Evolutionary conservation across 2,888 invertebrate species (phyloP).

Genomic region (Pristionchus exspectatus): DNA sequence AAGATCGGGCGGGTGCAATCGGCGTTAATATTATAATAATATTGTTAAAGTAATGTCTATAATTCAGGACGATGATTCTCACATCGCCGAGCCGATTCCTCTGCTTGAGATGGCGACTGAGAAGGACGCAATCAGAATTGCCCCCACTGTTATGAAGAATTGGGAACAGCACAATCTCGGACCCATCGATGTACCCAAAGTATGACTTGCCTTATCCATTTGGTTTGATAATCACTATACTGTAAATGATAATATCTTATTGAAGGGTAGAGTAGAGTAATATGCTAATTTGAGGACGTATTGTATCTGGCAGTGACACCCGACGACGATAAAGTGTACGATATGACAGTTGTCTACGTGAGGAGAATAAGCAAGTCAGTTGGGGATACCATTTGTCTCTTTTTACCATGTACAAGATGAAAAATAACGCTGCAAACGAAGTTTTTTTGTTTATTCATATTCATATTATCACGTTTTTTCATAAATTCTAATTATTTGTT

Average conservation of each 20-base stretch:
- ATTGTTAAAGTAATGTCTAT: not conserved
- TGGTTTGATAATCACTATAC: too few relatives aligned
- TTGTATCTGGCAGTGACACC: constrained; percentile 95
- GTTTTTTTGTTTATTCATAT: not conserved
- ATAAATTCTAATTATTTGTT: not conserved
- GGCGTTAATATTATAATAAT: not conserved
- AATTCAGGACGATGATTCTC: constrained; percentile 51
- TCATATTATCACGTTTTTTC: not conserved
- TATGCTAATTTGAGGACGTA: constrained; percentile 85
- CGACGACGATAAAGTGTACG: constrained; percentile 89
- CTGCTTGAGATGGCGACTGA: constrained; percentile 44
- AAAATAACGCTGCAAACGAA: not conserved
- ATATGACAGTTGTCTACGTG: constrained; percentile 83
- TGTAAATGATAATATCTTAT: not conserved
- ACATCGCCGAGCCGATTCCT: constrained; percentile 47
- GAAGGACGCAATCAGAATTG: constrained; percentile 45
- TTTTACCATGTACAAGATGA: not conserved
- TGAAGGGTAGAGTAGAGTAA: not conserved
- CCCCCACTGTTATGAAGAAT: constrained; percentile 36
- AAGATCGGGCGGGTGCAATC: not conserved
- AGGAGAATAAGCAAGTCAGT: constrained; percentile 66
- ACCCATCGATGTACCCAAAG: constrained; percentile 51
- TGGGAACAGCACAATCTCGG: constrained; percentile 48
- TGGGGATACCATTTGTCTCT: not conserved
- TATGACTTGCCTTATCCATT: not conserved